These are phyloP conservation scores for Sorex maritimensis DNA, from an alignment of 2,797 vertebrate genomes.

Conservation along the genomic window DNA sequence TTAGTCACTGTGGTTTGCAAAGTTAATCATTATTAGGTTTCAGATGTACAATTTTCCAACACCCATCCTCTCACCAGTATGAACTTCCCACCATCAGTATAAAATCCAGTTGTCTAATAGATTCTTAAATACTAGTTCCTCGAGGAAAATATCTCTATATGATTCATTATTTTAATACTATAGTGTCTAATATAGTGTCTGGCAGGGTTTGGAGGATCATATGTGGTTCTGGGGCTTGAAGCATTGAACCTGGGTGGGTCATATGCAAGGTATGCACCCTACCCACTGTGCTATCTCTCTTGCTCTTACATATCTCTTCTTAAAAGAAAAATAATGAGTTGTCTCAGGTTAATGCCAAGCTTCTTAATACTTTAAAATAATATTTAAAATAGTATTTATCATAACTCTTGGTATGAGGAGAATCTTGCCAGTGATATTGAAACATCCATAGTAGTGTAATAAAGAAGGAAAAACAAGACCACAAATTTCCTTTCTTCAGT, in stretches of 20 bases:
- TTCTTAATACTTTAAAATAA: background rate
- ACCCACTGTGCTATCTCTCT: no score
- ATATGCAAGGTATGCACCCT: no score
- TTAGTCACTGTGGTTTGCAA: conserved; percentile 21
- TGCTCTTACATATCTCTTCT: background rate
- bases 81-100: no score
- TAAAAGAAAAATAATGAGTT: conserved; percentile 23
- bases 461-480: background rate
- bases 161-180: conserved; percentile 11
- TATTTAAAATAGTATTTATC: background rate
- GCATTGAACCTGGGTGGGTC: no score
- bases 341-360: background rate
- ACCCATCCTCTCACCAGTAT: no score
- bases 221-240: no score
- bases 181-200: background rate
- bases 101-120: background rate
- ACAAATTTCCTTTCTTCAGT: background rate
- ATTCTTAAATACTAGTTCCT: conserved; percentile 14
- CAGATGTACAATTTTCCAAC: no score
- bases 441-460: no score
- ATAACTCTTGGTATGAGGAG: background rate
- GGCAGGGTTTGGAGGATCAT: no score
- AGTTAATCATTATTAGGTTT: background rate
- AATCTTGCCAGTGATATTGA: background rate
- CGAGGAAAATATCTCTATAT: background rate